Evolutionary conservation across 2,797 vertebrate genomes (phyloP).

Genomic region (Artibeus jamaicensis): DNA sequence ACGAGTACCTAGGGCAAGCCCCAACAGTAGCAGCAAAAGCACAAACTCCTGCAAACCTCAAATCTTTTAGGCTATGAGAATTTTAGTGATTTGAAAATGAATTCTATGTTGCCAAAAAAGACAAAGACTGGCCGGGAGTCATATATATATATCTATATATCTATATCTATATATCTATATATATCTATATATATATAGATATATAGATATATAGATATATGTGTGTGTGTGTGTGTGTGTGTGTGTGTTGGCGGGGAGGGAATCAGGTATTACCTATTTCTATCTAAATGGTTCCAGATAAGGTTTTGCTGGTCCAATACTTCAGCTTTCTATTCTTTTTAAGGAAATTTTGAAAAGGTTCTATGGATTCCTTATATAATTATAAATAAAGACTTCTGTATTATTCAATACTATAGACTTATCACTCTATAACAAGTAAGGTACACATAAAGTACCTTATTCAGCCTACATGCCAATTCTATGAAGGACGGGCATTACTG

Average conservation of each 20-base stretch:
- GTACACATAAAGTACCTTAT: neutral
- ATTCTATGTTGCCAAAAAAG: neutral
- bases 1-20: neutral
- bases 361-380: neutral
- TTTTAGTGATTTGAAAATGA: conserved; percentile 43
- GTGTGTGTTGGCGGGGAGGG: neutral
- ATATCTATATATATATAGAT: no score
- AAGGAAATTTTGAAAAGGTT: neutral
- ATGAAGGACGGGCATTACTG: neutral
- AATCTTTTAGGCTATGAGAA: neutral
- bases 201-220: neutral
- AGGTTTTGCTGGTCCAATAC: neutral
- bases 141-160: no score
- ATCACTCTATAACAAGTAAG: neutral
- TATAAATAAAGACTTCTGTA: conserved; percentile 38
- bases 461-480: neutral
- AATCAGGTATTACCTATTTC: neutral
- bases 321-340: conserved; percentile 5
- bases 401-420: neutral
- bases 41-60: conserved; percentile 34
- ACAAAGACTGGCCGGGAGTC: neutral
- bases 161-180: no score
- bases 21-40: neutral
- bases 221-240: no score
- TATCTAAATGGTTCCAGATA: conserved; percentile 12